Evolutionary conservation across 2,113 vertebrate genomes (phyloP).

Genomic region (Pipra filicauda): DNA sequence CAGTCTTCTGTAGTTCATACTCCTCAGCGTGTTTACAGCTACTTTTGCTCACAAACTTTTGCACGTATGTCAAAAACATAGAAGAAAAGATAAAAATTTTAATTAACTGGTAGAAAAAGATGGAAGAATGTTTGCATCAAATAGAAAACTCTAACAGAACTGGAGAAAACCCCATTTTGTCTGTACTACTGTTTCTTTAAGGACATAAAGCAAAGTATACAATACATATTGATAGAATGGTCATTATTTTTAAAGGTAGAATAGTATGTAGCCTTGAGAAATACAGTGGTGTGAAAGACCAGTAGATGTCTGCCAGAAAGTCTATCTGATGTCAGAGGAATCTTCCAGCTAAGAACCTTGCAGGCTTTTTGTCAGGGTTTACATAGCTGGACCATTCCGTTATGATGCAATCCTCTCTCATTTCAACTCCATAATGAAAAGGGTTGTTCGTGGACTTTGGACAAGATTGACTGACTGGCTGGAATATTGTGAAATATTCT

Average conservation of each 20-base stretch:
- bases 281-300: background rate
- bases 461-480: background rate
- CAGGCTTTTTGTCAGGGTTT: background rate
- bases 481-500: background rate
- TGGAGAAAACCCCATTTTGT: background rate
- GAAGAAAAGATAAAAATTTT: background rate
- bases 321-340: background rate
- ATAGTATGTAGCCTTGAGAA: background rate
- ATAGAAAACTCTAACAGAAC: background rate
- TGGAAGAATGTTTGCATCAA: background rate
- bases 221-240: background rate
- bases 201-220: background rate
- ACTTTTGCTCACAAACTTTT: background rate
- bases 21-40: background rate
- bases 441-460: accelerated
- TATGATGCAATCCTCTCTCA: background rate
- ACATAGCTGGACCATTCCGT: accelerated
- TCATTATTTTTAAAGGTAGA: background rate
- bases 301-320: background rate
- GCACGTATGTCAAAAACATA: background rate
- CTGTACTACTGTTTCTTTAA: background rate
- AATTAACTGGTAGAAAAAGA: background rate
- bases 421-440: background rate
- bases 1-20: background rate
- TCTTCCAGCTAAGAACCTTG: background rate